Evolutionary conservation across 2,797 vertebrate genomes (phyloP).

Genomic region (Fringilla coelebs): DNA sequence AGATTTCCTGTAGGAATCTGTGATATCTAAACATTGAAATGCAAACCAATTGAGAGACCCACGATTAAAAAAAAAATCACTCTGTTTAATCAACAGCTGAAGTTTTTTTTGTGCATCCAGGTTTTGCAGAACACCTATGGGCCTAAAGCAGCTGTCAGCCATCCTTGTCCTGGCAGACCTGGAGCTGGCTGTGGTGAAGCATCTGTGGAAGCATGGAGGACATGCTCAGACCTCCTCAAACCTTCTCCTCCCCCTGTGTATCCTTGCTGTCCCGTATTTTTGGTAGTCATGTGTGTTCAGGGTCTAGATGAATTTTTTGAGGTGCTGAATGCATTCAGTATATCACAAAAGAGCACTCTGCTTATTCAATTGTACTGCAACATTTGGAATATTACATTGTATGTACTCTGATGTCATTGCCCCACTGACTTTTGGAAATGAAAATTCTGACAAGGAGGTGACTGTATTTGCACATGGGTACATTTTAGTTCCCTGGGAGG

Average conservation of each 20-base stretch:
- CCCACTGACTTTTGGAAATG: neutral
- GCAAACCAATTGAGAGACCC: neutral
- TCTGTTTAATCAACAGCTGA: neutral
- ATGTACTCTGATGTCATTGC: neutral
- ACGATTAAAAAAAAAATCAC: rapidly evolving
- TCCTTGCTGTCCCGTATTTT: neutral
- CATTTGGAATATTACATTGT: neutral
- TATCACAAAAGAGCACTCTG: neutral
- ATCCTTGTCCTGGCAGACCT: neutral
- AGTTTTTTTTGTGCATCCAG: neutral
- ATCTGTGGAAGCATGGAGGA: no score
- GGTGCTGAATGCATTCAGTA: neutral
- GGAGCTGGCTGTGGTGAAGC: neutral
- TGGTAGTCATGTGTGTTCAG: neutral
- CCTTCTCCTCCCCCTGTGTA: neutral
- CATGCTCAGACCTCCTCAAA: neutral
- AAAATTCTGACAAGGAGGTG: neutral
- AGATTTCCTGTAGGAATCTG: neutral
- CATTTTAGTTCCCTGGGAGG: neutral
- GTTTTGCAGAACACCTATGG: neutral
- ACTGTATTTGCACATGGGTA: neutral
- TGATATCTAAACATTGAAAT: neutral
- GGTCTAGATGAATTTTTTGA: neutral
- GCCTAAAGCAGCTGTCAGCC: neutral
- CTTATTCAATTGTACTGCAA: neutral